Conservation (phyloP, 2,113 vertebrate species). For the Pelvicachromis taeniatus region DNA sequence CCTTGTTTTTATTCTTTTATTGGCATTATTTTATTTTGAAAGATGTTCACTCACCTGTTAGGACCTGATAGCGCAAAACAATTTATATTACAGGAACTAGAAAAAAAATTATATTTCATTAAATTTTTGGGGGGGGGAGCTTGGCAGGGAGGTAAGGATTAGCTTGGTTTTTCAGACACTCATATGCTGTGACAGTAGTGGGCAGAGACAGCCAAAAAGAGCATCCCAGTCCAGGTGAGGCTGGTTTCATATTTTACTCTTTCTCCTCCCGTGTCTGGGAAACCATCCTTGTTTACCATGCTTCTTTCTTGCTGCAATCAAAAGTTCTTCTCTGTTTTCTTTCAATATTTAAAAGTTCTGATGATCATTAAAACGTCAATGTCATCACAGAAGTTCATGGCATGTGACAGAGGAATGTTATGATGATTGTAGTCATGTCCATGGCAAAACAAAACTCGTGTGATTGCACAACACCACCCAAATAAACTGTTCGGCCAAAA, state of each 20-base stretch:
- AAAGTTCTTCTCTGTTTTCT: not conserved
- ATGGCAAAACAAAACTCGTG: not conserved
- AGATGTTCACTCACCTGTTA: not conserved
- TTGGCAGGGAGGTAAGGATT: not conserved
- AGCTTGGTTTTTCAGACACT: not conserved
- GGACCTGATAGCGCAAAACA: not conserved
- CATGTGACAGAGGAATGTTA: not conserved
- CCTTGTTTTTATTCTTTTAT: fast-evolving
- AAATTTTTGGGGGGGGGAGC: fast-evolving
- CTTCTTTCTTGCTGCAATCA: not conserved
- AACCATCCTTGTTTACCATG: not conserved
- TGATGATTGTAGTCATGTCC: not conserved
- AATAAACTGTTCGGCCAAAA: not conserved
- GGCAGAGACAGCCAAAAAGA: not conserved
- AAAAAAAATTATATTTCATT: not conserved
- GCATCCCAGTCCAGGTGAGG: not conserved
- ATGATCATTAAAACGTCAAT: not conserved
- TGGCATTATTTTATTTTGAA: not conserved
- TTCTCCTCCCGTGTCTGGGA: not conserved
- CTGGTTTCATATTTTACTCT: not conserved
- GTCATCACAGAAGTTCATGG: fast-evolving
- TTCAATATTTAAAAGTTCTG: not conserved
- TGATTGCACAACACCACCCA: not conserved
- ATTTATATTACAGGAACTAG: not conserved
- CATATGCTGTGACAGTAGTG: not conserved